Evolutionary conservation across 2,113 vertebrate species (phyloP).

Genomic region (Heliornis fulica): DNA sequence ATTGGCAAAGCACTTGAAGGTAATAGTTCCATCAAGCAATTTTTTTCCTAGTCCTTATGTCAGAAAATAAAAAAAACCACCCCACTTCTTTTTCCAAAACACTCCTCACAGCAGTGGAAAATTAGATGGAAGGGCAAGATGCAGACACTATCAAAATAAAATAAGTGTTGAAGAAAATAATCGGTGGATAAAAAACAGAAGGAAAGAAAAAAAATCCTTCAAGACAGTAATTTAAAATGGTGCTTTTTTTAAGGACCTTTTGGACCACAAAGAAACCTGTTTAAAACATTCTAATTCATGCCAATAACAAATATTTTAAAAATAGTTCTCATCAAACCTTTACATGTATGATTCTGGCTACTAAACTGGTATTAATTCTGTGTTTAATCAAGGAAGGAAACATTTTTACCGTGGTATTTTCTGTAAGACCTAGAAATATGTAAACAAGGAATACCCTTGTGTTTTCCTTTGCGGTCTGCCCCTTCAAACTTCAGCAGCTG

Average conservation of each 20-base stretch:
- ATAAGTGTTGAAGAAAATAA: not conserved
- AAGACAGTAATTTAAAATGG: not conserved
- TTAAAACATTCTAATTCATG: not conserved
- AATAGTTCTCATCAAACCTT: not conserved
- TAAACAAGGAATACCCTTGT: not conserved
- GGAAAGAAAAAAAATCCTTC: not conserved
- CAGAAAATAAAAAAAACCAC: not conserved
- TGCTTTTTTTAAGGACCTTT: not conserved
- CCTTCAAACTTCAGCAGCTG: not conserved
- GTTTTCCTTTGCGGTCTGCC: not conserved
- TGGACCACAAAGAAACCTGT: not conserved
- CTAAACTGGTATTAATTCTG: not conserved
- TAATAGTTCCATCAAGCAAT: slow-evolving; percentile 44
- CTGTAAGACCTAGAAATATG: not conserved
- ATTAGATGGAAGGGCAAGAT: not conserved
- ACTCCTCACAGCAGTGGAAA: slow-evolving; percentile 1
- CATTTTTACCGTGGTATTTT: not conserved
- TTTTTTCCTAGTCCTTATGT: slow-evolving; percentile 26
- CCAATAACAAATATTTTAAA: not conserved
- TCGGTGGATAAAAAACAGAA: not conserved
- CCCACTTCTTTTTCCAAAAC: not conserved
- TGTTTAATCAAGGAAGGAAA: not conserved
- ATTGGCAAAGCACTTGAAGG: slow-evolving; percentile 46
- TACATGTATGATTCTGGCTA: not conserved
- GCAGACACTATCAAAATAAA: slow-evolving; percentile 17